Evolutionary conservation across 2,888 invertebrate species (phyloP), one percentile per base, ranked within the genome.

Genomic region (Hedychridium roseum): DNA sequence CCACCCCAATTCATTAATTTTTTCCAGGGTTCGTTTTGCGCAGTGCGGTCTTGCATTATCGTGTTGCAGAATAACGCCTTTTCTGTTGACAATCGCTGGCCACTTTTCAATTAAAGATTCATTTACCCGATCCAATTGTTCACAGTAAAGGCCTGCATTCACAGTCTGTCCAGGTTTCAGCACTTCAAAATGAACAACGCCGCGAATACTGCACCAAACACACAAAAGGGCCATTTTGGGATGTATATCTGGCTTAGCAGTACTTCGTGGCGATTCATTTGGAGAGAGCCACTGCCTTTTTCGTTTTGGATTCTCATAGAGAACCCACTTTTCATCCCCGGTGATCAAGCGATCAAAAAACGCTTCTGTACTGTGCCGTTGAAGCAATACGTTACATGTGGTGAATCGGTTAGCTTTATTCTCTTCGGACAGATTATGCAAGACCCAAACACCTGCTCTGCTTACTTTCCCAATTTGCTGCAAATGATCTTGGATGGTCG

Each of bases 111-210:
- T 43, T 45, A 49, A 45, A 50, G 34, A 43, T 41, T 50, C 30
- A 37, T 56, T 43, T 39, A 56, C 36, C 38, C 43, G 40, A 43
- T 47, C 30, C 32, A 54, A 51, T 57, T 54, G 50, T 54, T 51
- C 40, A 43, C 46, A 45, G 28, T 54, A 48, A 45, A 57, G 41
- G 31, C 49, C 38, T 45, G 48, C 49, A 50, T 43, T 54, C 15
- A 48, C 43, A 41, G 41, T 48, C 44, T 53, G 30, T 47, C 42
- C 53, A 53, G 50, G 45, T 54, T 54, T 50, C 23, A 54, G 45
- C 50, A 50, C 17, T 46, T 50, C 40, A 45, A 50, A 56, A 43
- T 52, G 42, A 42, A 49, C 30, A 9, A 48, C n/a, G 1, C 39
- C 40, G 32, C 41, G 41, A 44, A 48, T 41, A 44, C 34, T 32